Conservation (phyloP, 2,888 invertebrate species). For the Thereva unica region DNA sequence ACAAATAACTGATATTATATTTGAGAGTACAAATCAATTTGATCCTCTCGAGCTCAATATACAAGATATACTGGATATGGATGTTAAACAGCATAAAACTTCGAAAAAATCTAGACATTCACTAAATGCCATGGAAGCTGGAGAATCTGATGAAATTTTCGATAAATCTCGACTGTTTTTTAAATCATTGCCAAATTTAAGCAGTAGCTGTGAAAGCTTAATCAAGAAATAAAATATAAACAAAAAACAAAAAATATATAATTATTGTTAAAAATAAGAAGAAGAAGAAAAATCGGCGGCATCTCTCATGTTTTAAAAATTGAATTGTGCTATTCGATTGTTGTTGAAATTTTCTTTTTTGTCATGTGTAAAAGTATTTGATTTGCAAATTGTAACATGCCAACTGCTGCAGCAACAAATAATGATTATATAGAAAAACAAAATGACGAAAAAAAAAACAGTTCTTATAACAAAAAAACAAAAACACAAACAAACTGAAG, state of each 20-base stretch:
- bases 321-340: slow-evolving; percentile 1
- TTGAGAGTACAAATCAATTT: slow-evolving; percentile 55
- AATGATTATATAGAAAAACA: not conserved
- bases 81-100: slow-evolving; percentile 39
- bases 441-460: not conserved
- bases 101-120: slow-evolving; percentile 41
- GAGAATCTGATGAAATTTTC: slow-evolving; percentile 44
- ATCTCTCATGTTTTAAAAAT: not conserved
- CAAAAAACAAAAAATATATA: too few relatives aligned
- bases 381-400: too few relatives aligned
- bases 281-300: not conserved
- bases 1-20: slow-evolving; percentile 49
- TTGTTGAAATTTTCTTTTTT: slow-evolving; percentile 1
- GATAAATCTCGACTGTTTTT: slow-evolving; percentile 58
- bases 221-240: slow-evolving; percentile 57
- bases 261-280: not conserved
- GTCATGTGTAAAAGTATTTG: too few relatives aligned
- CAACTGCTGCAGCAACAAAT: not conserved
- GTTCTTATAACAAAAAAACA: not conserved
- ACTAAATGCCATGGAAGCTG: slow-evolving; percentile 51
- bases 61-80: slow-evolving; percentile 49
- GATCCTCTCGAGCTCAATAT: slow-evolving; percentile 58
- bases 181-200: slow-evolving; percentile 72
- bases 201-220: slow-evolving; percentile 69
- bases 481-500: not conserved